Conservation (phyloP, 2,797 vertebrate species). For the Rhincodon typus region DNA sequence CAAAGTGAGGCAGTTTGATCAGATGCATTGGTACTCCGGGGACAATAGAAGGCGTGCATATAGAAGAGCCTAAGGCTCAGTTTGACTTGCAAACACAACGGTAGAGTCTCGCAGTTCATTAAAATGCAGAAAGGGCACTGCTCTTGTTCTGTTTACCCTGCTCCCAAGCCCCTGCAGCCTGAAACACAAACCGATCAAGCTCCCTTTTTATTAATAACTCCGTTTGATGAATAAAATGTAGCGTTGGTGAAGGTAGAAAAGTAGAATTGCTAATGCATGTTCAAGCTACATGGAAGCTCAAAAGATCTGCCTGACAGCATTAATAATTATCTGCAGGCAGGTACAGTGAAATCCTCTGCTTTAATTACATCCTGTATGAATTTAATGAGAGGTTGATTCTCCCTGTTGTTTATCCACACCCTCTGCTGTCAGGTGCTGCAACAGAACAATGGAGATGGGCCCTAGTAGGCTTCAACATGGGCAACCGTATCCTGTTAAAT, state of each 20-base stretch:
- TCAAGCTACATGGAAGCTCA: not conserved
- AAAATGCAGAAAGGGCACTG: not conserved
- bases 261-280: not conserved
- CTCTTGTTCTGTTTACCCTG: not conserved
- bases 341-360: not conserved
- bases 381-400: not conserved
- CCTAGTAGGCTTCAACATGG: not conserved
- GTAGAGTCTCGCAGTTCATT: not conserved
- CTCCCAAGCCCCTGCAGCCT: not conserved
- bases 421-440: not conserved
- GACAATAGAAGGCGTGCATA: not conserved
- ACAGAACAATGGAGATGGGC: not conserved
- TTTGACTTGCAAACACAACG: not conserved
- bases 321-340: not conserved
- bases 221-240: not conserved
- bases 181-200: not conserved
- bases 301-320: not conserved
- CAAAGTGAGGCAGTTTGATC: not conserved
- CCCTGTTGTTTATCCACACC: not conserved
- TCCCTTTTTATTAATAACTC: not conserved
- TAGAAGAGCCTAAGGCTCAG: not conserved
- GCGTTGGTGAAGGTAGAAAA: not conserved
- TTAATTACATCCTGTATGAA: not conserved
- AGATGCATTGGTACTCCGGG: not conserved
- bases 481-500: not conserved